These are phyloP conservation scores for Buteo buteo DNA, from an alignment of 2,113 vertebrate genomes.

Conservation along the genomic window DNA sequence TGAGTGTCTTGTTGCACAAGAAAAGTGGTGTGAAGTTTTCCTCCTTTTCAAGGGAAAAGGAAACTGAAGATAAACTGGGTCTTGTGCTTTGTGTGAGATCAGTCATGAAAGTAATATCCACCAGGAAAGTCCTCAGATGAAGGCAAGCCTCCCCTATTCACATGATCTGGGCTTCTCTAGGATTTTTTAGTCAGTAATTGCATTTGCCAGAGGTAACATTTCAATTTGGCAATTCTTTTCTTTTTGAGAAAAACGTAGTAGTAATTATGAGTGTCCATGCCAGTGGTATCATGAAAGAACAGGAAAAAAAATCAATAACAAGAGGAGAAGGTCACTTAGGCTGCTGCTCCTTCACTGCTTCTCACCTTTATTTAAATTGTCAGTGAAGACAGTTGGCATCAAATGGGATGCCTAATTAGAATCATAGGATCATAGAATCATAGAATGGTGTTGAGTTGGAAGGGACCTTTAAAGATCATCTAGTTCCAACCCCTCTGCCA, in stretches of 20 bases:
- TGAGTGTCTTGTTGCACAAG: background rate
- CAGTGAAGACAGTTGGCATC: background rate
- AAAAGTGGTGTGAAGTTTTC: background rate
- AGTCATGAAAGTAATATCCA: background rate
- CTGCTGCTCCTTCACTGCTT: background rate
- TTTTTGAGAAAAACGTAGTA: background rate
- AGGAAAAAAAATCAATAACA: background rate
- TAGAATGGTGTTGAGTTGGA: no score
- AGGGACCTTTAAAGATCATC: no score
- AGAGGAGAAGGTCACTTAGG: background rate
- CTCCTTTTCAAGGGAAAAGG: background rate
- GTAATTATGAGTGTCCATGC: background rate
- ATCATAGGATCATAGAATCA: no score
- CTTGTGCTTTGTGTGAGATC: background rate
- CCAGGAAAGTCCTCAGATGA: background rate
- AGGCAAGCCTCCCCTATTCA: background rate
- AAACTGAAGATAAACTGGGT: background rate
- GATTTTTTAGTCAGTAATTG: background rate
- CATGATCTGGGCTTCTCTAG: background rate
- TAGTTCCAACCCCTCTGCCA: no score
- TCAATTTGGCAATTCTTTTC: background rate
- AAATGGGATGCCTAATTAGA: background rate
- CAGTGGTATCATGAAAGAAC: background rate
- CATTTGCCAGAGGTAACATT: background rate
- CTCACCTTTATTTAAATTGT: background rate